phyloP scores from a whole-genome alignment of 2,797 vertebrate genomes.

The Poeciliopsis presidionis region DNA sequence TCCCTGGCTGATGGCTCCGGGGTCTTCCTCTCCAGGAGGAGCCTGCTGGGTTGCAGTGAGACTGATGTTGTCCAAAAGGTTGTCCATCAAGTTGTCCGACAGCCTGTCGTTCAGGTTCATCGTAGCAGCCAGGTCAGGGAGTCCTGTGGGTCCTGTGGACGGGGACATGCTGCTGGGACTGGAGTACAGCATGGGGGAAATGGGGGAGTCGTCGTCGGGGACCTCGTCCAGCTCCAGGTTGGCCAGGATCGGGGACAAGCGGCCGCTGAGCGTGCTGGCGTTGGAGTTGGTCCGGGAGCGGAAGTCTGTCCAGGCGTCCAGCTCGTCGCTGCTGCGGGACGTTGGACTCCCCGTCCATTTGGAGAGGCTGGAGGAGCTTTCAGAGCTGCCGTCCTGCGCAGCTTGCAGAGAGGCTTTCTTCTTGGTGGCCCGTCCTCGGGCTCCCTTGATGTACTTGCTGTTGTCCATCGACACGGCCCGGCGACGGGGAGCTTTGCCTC shows the following conservation, averaged over 20 bases:
- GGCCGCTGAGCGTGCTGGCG: conserved; percentile 95
- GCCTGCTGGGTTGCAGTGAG: conserved; percentile 90
- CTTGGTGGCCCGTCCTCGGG: conserved; percentile 93
- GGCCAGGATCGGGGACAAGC: conserved; percentile 95
- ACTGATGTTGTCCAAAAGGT: conserved; percentile 94
- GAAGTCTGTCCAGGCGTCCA: conserved; percentile 97
- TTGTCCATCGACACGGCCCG: conserved; percentile 98
- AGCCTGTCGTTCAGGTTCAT: conserved; percentile 97
- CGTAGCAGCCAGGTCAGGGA: conserved; percentile 95
- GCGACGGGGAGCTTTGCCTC: conserved; percentile 92
- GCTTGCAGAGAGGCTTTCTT: conserved; percentile 92
- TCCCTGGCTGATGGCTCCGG: conserved; percentile 84
- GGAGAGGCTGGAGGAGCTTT: conserved; percentile 91
- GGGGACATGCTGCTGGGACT: conserved; percentile 94
- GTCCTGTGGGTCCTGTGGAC: conserved; percentile 87
- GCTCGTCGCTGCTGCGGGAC: conserved; percentile 94
- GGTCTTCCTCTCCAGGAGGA: conserved; percentile 85
- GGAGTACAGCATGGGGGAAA: conserved; percentile 95
- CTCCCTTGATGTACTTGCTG: conserved; percentile 96
- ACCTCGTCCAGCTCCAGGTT: conserved; percentile 93
- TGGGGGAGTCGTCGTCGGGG: conserved; percentile 88
- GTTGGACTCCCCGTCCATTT: conserved; percentile 98
- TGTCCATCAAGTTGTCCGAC: conserved; percentile 94
- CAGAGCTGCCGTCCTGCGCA: conserved; percentile 86
- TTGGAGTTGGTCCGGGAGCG: conserved; percentile 97